Base-by-base conservation (phyloP, 2,797 vertebrate genomes). In the Hylomyscus alleni region DNA sequence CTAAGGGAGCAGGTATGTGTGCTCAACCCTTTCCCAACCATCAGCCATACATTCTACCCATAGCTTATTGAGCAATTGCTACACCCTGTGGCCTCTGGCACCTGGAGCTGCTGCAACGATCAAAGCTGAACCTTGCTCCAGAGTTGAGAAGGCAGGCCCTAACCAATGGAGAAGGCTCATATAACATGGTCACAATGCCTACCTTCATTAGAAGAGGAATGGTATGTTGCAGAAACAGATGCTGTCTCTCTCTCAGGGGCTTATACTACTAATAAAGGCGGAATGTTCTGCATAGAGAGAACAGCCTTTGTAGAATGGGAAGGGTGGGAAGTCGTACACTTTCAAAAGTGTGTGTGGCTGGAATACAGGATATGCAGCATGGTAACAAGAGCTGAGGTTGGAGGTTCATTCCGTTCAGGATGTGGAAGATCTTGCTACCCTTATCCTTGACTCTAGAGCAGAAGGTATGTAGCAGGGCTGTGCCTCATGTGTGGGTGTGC, bases 1-100 rank as follows among this genome's bases (percentile, higher is more conserved):
- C 29, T 85, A 83, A 90, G 58, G 7, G 2, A 77, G 73, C 73
- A 29, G 56, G 47, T 13, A 24, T 40, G 24, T 62, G 6, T 37
- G n/a, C 44, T 84, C 65, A 89, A 77, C 12, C 24, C 12, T 60
- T 62, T 67, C 15, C 34, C 78, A 88, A 52, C 65, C 69, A 14
- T 69, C 54, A 86, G 52, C 37, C 2, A 0, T 22, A 44, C 62
- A 58, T 44, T 62, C 62, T 72, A 60, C 50, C n/a, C 62, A 44
- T 50, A 58, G 86, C 91, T 96, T 96, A 90, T 24, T 69, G 86
- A 97, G 56, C 69, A 90, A 85, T 17, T 87, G 11, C 54, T 93
- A 62, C 44, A 3, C 76, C 34, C 85, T 34, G 14, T 78, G 56
- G 78, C 82, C 31, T 40, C 60, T 76, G 69, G 85, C 69, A 85